phyloP scores from a whole-genome alignment of 2,797 vertebrate genomes.

The Lemur catta region DNA sequence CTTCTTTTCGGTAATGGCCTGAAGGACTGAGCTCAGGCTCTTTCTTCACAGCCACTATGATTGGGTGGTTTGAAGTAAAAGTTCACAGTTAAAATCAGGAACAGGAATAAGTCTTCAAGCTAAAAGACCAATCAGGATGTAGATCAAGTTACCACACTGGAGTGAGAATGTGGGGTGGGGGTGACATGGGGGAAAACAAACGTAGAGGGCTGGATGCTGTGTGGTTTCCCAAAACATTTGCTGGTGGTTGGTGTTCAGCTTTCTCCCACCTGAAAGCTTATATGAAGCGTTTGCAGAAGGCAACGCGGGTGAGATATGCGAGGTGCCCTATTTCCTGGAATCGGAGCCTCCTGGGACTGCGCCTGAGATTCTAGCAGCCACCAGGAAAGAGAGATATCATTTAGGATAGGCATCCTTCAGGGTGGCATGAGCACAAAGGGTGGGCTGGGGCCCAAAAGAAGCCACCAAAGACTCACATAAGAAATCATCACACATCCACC shows the following conservation, averaged over 20 bases:
- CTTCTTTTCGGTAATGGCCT: neutral
- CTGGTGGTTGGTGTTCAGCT: neutral
- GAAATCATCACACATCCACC: neutral
- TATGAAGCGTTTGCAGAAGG: neutral
- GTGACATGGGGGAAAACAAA: neutral
- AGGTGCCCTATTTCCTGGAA: neutral
- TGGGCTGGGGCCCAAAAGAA: neutral
- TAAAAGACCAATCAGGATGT: neutral
- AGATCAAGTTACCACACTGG: neutral
- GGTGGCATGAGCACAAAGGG: neutral
- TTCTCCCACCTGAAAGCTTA: neutral
- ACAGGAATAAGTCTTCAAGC: neutral
- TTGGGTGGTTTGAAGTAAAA: neutral
- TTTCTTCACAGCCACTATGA: neutral
- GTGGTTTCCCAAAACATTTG: neutral
- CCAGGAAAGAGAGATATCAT: neutral
- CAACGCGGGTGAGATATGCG: neutral
- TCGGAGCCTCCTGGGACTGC: neutral
- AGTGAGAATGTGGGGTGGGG: neutral
- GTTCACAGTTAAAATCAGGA: neutral
- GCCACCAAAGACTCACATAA: neutral
- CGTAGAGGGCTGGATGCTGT: neutral
- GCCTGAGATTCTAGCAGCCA: neutral
- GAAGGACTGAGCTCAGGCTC: neutral
- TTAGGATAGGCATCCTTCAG: neutral